Conservation (phyloP, 2,113 vertebrate species). For the Leptosomus discolor region DNA sequence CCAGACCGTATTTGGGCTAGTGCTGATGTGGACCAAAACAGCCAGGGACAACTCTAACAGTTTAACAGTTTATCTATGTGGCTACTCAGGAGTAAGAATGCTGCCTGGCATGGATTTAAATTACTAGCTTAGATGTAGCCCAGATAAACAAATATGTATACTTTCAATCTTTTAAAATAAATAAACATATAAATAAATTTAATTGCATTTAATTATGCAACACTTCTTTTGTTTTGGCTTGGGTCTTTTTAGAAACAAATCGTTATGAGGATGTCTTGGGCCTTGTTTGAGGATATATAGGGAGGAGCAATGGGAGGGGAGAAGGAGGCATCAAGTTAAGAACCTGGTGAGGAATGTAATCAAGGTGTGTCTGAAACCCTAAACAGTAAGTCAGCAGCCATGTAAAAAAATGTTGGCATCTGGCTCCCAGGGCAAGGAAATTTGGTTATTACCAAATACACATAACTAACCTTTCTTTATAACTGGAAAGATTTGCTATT, state of each 20-base stretch:
- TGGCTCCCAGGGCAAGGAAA: neutral
- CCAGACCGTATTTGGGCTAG: neutral
- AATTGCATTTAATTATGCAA: neutral
- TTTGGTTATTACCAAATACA: neutral
- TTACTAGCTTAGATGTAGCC: neutral
- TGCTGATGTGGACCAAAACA: neutral
- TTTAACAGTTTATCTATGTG: neutral
- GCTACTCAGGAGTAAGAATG: neutral
- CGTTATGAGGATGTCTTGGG: neutral
- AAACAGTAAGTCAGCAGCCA: neutral
- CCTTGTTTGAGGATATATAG: neutral
- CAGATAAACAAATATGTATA: neutral
- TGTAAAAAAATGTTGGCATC: neutral
- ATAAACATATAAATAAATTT: neutral
- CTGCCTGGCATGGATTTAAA: neutral
- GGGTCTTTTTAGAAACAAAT: neutral
- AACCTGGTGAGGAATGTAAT: neutral
- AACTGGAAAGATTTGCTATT: neutral
- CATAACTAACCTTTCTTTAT: rapidly evolving
- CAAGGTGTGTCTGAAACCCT: neutral
- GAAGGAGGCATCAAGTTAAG: neutral
- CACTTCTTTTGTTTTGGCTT: neutral
- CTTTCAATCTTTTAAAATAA: rapidly evolving
- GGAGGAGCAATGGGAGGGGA: neutral
- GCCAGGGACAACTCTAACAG: neutral